Evolutionary conservation across 2,113 vertebrate genomes (phyloP).

Genomic region (Colaptes auratus): DNA sequence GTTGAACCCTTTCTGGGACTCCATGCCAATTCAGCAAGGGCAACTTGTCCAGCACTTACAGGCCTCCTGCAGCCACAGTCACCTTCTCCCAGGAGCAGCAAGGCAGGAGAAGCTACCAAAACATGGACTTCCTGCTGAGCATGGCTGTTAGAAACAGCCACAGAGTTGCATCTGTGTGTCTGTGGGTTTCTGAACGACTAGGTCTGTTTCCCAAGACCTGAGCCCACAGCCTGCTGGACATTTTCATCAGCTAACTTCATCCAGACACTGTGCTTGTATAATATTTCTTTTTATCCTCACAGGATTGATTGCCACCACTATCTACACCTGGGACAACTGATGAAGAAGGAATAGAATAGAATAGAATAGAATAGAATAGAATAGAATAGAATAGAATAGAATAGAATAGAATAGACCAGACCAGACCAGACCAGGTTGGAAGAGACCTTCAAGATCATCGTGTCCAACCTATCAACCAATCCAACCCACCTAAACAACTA

Average conservation of each 20-base stretch:
- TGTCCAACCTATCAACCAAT: no score
- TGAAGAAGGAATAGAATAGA: accelerated
- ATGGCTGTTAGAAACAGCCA: accelerated
- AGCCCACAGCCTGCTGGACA: not conserved
- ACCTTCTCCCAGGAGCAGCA: not conserved
- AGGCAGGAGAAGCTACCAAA: not conserved
- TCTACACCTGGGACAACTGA: not conserved
- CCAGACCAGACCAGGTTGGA: no score
- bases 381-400: no score
- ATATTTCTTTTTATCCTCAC: accelerated
- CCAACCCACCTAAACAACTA: no score
- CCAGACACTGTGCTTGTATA: not conserved
- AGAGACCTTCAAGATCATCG: no score
- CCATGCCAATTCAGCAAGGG: accelerated
- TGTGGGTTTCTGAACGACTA: not conserved
- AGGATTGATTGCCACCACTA: not conserved
- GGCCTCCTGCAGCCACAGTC: not conserved
- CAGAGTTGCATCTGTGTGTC: accelerated
- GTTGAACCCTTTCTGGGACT: not conserved
- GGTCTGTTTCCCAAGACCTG: not conserved
- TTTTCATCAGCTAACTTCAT: not conserved
- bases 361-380: no score
- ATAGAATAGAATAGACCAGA: no score
- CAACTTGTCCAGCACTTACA: accelerated
- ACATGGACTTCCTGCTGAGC: not conserved